phyloP scores from a whole-genome alignment of 2,797 vertebrate species.

The Sebastes steindachneri region DNA sequence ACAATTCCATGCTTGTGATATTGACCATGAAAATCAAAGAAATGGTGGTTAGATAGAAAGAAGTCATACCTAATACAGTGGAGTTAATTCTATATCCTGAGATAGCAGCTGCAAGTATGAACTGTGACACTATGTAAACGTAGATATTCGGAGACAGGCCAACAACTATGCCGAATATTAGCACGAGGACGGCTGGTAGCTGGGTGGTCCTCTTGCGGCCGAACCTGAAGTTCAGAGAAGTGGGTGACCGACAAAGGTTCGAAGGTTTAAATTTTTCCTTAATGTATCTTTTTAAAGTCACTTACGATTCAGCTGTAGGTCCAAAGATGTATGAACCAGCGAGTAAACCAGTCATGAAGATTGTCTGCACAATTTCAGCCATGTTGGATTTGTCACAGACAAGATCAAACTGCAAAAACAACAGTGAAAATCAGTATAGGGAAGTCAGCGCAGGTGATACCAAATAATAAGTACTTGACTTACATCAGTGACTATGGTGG shows the following conservation, averaged over 20 bases:
- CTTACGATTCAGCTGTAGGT: conserved; percentile 78
- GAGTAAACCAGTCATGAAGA: conserved; percentile 81
- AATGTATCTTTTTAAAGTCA: neutral
- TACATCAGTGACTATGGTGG: conserved; percentile 70
- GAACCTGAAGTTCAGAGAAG: conserved; percentile 67
- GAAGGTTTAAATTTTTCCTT: neutral
- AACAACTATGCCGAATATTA: conserved; percentile 52
- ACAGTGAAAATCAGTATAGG: neutral
- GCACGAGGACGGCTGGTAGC: conserved; percentile 70
- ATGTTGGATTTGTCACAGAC: conserved; percentile 79
- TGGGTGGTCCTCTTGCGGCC: conserved; percentile 81
- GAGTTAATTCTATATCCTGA: conserved; percentile 77
- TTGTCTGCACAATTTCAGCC: conserved; percentile 69
- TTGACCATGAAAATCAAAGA: neutral
- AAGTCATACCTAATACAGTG: conserved; percentile 75
- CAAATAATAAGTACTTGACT: neutral
- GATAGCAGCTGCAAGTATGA: conserved; percentile 66
- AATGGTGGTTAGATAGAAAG: neutral
- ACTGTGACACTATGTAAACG: conserved; percentile 79
- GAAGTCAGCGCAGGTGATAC: neutral
- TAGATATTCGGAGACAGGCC: conserved; percentile 81
- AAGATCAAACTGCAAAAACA: conserved; percentile 81
- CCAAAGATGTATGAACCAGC: conserved; percentile 81
- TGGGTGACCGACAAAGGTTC: neutral
- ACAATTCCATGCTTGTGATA: neutral